Conservation (phyloP, 2,797 vertebrate species). For the Anguilla anguilla region DNA sequence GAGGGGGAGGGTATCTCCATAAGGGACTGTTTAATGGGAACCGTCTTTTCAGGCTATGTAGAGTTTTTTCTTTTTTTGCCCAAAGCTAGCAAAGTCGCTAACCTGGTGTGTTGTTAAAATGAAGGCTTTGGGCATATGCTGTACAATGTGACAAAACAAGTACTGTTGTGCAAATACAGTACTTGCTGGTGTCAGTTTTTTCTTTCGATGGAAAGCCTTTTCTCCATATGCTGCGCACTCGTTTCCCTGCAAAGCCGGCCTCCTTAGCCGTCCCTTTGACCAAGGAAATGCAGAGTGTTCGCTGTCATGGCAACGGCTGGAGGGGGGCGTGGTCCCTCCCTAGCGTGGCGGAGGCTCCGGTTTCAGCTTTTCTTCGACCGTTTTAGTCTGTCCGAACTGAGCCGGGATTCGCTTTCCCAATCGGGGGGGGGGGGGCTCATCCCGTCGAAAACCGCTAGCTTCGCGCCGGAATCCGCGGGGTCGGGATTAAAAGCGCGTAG, state of each 20-base stretch:
- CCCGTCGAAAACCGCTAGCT: neutral
- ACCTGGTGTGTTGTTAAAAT: neutral
- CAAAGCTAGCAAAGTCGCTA: neutral
- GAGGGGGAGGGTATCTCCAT: constrained; percentile 2
- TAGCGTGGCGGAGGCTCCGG: neutral
- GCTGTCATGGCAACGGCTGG: neutral
- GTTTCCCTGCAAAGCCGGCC: neutral
- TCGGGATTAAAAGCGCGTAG: neutral
- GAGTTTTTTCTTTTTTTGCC: constrained; percentile 13
- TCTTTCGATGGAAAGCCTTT: too few species aligned
- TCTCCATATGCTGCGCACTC: neutral
- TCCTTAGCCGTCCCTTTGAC: neutral
- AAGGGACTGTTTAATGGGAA: constrained; percentile 1
- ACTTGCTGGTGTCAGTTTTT: neutral
- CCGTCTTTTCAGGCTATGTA: constrained; percentile 18
- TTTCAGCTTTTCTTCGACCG: neutral
- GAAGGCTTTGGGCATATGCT: neutral
- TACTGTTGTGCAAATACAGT: neutral
- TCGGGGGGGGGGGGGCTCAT: neutral
- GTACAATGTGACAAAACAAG: neutral
- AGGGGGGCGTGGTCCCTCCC: neutral
- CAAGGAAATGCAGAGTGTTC: neutral
- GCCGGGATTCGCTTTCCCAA: neutral
- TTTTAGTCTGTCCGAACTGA: neutral
- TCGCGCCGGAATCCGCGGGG: neutral